Base-by-base conservation (phyloP, 1,140 invertebrate species). In the Drosophila seguyi region DNA sequence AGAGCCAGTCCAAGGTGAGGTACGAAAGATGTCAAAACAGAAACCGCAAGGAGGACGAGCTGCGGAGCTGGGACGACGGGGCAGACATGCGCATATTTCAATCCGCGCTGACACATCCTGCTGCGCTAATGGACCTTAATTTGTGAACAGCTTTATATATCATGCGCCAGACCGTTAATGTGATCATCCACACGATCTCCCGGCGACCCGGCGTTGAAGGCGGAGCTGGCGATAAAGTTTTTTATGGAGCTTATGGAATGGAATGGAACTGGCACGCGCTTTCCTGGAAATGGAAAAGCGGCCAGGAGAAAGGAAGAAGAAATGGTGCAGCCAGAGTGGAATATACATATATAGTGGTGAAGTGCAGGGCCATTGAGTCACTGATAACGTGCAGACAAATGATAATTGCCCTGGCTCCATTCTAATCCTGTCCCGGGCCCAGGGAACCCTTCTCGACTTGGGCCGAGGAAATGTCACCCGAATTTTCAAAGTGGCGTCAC, bases 111-210 rank as follows among this genome's bases (percentile, higher is more conserved):
- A 90, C 85, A 90, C 85, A 90, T 90, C 85, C 85, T 90, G 85
- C 85, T 90, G 86, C 78, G 85, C 85, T 90, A 90, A 90, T 90
- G 85, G 85, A 90, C 86, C 85, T 90, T 90, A 90, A 90, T 90
- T 90, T 90, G 85, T 90, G 85, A 90, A 90, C 85, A 90, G 85
- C 81, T 90, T 90, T 90, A 90, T 90, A 90, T 90, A 90, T 90
- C 85, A 90, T 90, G 81, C 69, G 81, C 81, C 78, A 62, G 67
- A 69, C 78, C 85, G 86, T 90, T 90, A 90, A 90, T 90, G 85
- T 90, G 85, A 90, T 90, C 85, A 85, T 90, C 86, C 81, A 90
- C 85, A 90, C 81, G 85, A 88, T 90, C 84, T 88, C 53, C 29
- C 44, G 18, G 62, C 34, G 39, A 48, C 41, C 47, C 25, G 10